These are phyloP conservation scores for Trichogramma dendrolimi DNA, from an alignment of 2,888 invertebrate genomes.

Conservation along the genomic window DNA sequence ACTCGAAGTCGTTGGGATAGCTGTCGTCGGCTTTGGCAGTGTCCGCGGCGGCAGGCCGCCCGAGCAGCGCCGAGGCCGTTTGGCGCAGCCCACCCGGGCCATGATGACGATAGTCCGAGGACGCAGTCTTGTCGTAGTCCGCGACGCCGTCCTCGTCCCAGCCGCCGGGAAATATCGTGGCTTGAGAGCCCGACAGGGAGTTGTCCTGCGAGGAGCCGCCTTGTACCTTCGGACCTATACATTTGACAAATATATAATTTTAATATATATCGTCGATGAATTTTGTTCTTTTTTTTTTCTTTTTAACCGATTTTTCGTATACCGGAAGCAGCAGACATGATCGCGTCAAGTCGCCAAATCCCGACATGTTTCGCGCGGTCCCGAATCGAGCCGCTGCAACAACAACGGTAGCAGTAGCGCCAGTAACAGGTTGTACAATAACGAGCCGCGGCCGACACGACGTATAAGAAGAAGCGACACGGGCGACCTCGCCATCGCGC, in stretches of 20 bases:
- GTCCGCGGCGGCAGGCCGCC: constrained; percentile 4
- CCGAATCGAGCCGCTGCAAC: too few relatives aligned
- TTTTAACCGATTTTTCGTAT: too few relatives aligned
- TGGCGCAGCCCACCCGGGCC: constrained; percentile 10
- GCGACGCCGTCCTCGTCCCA: constrained; percentile 27
- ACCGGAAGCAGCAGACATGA: not conserved
- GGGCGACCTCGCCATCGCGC: too few relatives aligned
- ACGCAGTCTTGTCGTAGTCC: constrained; percentile 30
- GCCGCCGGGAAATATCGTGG: constrained; percentile 35
- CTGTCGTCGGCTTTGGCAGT: constrained; percentile 30
- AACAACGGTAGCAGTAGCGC: too few relatives aligned
- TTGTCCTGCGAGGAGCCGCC: constrained; percentile 28
- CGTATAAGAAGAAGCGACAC: too few relatives aligned
- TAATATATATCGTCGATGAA: not conserved
- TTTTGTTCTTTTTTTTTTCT: too few relatives aligned
- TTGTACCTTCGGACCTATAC: constrained; percentile 38
- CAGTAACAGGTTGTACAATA: too few relatives aligned
- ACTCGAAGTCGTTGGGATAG: constrained; percentile 37
- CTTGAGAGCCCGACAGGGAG: constrained; percentile 40
- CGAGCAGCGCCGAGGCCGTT: constrained; percentile 16
- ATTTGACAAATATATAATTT: not conserved
- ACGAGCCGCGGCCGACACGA: too few relatives aligned
- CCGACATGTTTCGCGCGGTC: too few relatives aligned
- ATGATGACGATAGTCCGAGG: not conserved
- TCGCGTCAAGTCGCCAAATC: too few relatives aligned